phyloP scores from a whole-genome alignment of 2,888 invertebrate genomes.

The Tinea pellionella region DNA sequence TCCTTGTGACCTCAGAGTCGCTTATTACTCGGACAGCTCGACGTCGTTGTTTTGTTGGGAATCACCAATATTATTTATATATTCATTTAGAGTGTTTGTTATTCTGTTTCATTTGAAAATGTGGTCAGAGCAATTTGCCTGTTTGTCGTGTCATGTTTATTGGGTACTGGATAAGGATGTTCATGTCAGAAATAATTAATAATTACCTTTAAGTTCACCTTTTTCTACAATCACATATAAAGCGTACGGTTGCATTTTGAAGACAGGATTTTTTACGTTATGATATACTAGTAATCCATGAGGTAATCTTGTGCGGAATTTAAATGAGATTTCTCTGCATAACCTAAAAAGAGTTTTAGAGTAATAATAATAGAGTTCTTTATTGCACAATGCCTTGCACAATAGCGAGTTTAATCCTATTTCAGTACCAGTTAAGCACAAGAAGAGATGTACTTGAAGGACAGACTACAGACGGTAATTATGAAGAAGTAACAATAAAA shows the following conservation, averaged over 20 bases:
- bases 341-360: conserved; percentile 72
- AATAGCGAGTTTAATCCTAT: too few species aligned
- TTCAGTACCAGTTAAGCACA: too few species aligned
- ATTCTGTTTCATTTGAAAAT: not conserved
- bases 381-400: too few species aligned
- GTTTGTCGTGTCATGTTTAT: not conserved
- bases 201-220: conserved; percentile 81
- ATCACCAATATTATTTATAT: too few species aligned
- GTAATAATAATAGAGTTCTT: too few species aligned
- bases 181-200: not conserved
- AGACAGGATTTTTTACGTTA: conserved; percentile 88
- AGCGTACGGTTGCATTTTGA: conserved; percentile 87
- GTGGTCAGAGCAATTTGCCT: not conserved
- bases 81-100: not conserved
- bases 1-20: too few species aligned
- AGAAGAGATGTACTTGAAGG: too few species aligned
- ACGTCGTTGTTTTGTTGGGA: not conserved
- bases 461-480: too few species aligned
- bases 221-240: conserved; percentile 92
- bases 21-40: too few species aligned
- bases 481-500: too few species aligned
- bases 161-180: not conserved
- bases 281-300: conserved; percentile 91
- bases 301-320: conserved; percentile 87
- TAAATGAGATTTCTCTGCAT: conserved; percentile 89